phyloP scores from a whole-genome alignment of 2,888 invertebrate species.

The Tipula lateralis region DNA sequence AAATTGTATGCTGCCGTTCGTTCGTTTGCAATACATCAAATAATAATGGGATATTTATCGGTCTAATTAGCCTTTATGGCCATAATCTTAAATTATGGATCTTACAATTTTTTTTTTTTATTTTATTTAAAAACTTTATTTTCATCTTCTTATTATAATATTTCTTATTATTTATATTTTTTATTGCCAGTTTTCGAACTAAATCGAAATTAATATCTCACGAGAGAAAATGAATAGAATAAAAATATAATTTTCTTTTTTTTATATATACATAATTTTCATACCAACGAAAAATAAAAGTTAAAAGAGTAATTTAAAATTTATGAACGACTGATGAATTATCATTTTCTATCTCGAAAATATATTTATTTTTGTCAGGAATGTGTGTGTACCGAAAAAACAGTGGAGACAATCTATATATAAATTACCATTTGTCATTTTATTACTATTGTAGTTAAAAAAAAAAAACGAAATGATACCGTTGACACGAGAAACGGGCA shows the following conservation, averaged over 20 bases:
- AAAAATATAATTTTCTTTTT: conserved; percentile 7
- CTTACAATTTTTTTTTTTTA: conserved; percentile 33
- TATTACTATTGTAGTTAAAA: background rate
- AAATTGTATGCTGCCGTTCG: background rate
- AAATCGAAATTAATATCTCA: conserved; percentile 30
- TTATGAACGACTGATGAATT: conserved; percentile 29
- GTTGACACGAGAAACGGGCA: too few species aligned
- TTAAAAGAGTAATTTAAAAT: conserved; percentile 30
- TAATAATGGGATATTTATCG: conserved; percentile 34
- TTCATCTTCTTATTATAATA: conserved; percentile 20
- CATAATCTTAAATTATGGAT: conserved; percentile 37
- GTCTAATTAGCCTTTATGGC: conserved; percentile 37
- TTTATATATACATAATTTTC: background rate
- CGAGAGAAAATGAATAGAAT: conserved; percentile 20
- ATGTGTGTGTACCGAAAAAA: background rate
- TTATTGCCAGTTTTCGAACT: conserved; percentile 31
- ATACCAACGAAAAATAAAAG: conserved; percentile 12
- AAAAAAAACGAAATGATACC: too few species aligned
- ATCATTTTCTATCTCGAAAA: conserved; percentile 27
- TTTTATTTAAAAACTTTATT: conserved; percentile 32
- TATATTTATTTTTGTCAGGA: background rate
- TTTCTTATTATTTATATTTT: conserved; percentile 20
- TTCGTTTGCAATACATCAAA: conserved; percentile 29
- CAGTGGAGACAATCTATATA: background rate
- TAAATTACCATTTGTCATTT: background rate